Base-by-base conservation (phyloP, 2,113 vertebrate species). In the Petaurus breviceps region DNA sequence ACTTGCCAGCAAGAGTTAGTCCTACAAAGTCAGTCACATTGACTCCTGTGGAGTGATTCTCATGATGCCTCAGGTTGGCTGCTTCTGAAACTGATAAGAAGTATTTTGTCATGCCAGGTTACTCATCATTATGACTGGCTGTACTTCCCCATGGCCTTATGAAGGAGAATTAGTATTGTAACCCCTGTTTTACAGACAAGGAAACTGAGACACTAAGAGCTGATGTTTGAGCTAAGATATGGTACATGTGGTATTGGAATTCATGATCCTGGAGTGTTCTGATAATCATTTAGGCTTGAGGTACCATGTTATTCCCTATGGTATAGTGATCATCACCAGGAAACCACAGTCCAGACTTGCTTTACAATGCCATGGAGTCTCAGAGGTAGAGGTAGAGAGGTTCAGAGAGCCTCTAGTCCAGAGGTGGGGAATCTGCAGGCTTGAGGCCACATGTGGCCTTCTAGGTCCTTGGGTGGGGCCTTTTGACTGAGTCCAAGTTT, bases 1-100 rank as follows among this genome's bases (percentile, higher is more conserved):
- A 0, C 0, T 26, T 8, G 10, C 54, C 43, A 0, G 9, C 10
- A 91, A 43, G 1, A 1, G 0, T 9, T 0, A 3, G 16, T 47
- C 14, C 68, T 89, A 68, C 16, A 51, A 7, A 91, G 77, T 14
- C 4, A n/a, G 49, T 26, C 23, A 0, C 0, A 0, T 3, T 2
- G 3, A 11, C 11, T 49, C 28, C 37, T 22, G 1, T 0, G n/a
- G n/a, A 84, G n/a, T 84, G 68, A 84, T 84, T 43, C 19, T 84
- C 16, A 43, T 84, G 68, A 84, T 43, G 19, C 5, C 19, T 43
- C 68, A 84, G 37, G 68, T 23, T 84, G n/a, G 37, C n/a, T 84
- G 19, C 68, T 84, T 16, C 37, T 16, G n/a, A 77, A 77, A 43
- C 16, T 43, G 37, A 77, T n/a, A 68, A 37, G 31, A 68, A 68